These are phyloP conservation scores for Drosophila suboccidentalis DNA, from an alignment of 2,888 invertebrate species.

Conservation along the genomic window DNA sequence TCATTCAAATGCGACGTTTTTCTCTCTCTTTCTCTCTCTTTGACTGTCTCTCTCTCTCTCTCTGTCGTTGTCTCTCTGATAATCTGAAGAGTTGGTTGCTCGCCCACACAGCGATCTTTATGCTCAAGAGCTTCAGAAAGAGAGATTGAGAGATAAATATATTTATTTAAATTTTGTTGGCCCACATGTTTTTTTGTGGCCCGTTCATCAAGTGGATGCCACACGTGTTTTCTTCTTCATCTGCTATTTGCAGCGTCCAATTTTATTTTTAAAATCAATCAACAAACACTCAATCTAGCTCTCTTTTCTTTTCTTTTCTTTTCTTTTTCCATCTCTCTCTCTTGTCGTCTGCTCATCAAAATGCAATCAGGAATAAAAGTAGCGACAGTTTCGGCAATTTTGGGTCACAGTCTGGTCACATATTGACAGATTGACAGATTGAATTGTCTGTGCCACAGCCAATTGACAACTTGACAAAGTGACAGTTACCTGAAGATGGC, in stretches of 20 bases:
- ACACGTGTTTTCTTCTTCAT: constrained; percentile 38
- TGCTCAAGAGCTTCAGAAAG: constrained; percentile 29
- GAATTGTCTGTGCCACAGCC: constrained; percentile 29
- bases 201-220: constrained; percentile 30
- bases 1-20: constrained; percentile 34
- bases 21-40: constrained; percentile 2
- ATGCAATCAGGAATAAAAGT: constrained; percentile 53
- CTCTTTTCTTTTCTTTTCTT: constrained; percentile 1
- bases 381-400: constrained; percentile 50
- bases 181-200: constrained; percentile 21
- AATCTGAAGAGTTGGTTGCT: constrained; percentile 48
- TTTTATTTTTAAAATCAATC: constrained; percentile 77
- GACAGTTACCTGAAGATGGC: constrained; percentile 21
- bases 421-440: constrained; percentile 42
- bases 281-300: constrained; percentile 44
- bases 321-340: constrained; percentile 6
- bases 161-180: constrained; percentile 2
- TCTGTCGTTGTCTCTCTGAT: constrained; percentile 27
- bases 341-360: constrained; percentile 49
- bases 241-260: constrained; percentile 19
- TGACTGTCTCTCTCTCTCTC: constrained; percentile 13
- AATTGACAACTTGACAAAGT: constrained; percentile 39
- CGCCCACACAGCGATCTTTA: constrained; percentile 51
- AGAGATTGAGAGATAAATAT: constrained; percentile 43
- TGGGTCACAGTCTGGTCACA: constrained; percentile 51